Conservation (phyloP, 2,797 vertebrate genomes). For the Neostethus bicornis region DNA sequence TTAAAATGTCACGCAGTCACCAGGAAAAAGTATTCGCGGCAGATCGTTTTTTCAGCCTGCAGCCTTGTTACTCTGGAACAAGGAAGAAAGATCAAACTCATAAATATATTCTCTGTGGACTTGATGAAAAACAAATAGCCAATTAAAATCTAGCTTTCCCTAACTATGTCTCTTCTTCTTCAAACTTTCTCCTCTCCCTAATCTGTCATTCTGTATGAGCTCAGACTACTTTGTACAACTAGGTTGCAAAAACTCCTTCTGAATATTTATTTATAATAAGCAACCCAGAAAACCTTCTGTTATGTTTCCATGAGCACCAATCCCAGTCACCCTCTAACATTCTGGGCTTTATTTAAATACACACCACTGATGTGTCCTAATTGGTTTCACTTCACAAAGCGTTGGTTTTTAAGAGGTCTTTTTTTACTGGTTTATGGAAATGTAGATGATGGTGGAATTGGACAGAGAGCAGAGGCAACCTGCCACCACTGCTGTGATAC, state of each 20-base stretch:
- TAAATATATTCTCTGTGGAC: slow-evolving; percentile 80
- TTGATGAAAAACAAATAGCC: slow-evolving; percentile 79
- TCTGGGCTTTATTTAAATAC: slow-evolving; percentile 37
- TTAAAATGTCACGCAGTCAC: slow-evolving; percentile 32
- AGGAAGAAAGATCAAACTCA: slow-evolving; percentile 77
- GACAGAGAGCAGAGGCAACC: slow-evolving; percentile 33
- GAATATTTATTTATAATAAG: slow-evolving; percentile 69
- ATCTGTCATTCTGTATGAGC: slow-evolving; percentile 37
- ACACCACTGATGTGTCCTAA: slow-evolving; percentile 30
- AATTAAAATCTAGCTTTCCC: slow-evolving; percentile 72
- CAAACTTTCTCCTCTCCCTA: slow-evolving; percentile 23
- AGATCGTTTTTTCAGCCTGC: slow-evolving; percentile 27
- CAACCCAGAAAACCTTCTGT: slow-evolving; percentile 22
- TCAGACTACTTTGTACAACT: slow-evolving; percentile 61
- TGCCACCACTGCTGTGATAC: slow-evolving; percentile 46
- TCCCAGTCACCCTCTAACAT: slow-evolving; percentile 16
- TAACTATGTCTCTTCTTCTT: slow-evolving; percentile 28
- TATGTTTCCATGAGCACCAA: slow-evolving; percentile 29
- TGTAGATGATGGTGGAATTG: slow-evolving; percentile 39
- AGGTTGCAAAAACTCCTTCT: slow-evolving; percentile 42
- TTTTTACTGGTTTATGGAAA: slow-evolving; percentile 33
- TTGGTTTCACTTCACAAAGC: slow-evolving; percentile 31
- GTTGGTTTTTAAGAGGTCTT: slow-evolving; percentile 54
- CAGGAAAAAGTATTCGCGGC: slow-evolving; percentile 42
- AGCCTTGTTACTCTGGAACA: slow-evolving; percentile 59